Percentiles rank a stretch among this genome's conserved stretches.
Evolutionary conservation across 2,888 invertebrate species (phyloP).

Genomic region (Eristalis intricaria): DNA sequence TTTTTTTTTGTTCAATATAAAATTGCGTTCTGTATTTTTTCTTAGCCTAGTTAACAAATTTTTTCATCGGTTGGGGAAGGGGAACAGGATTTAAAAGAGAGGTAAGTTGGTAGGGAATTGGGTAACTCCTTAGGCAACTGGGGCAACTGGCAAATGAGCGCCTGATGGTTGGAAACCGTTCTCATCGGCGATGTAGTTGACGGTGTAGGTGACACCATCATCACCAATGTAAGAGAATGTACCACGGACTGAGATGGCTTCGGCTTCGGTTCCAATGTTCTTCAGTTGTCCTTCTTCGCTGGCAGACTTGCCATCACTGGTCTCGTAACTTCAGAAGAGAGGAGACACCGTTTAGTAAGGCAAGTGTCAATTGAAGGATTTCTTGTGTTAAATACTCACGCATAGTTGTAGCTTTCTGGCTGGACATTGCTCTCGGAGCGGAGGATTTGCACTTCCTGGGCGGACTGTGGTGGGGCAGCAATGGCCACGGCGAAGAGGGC

Average conservation of each 20-base stretch:
- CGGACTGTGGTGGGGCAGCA: slow-evolving; percentile 77
- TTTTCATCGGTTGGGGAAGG: slow-evolving; percentile 40
- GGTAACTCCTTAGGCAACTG: slow-evolving; percentile 5
- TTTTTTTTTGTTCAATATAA: slow-evolving; percentile 18
- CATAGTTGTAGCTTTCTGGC: slow-evolving; percentile 50
- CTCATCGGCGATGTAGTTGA: slow-evolving; percentile 78
- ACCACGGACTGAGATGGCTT: slow-evolving; percentile 81
- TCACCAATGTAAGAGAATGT: slow-evolving; percentile 82
- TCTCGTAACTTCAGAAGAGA: slow-evolving; percentile 82
- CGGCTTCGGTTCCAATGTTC: slow-evolving; percentile 82
- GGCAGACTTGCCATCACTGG: slow-evolving; percentile 83
- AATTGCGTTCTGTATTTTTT: slow-evolving; percentile 52
- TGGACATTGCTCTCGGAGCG: slow-evolving; percentile 83
- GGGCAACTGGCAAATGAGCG: slow-evolving; percentile 78
- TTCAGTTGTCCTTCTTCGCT: slow-evolving; percentile 82
- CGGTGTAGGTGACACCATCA: slow-evolving; percentile 83
- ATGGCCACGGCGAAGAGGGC: slow-evolving; percentile 76
- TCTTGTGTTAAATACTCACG: slow-evolving; percentile 42
- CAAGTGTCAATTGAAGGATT: neutral
- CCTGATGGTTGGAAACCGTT: slow-evolving; percentile 79
- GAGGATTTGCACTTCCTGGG: slow-evolving; percentile 84
- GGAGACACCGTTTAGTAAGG: neutral
- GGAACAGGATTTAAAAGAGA: slow-evolving; percentile 17
- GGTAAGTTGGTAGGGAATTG: slow-evolving; percentile 22
- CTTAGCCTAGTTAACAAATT: slow-evolving; percentile 57